Percentiles rank a stretch among this genome's conserved stretches.
These are phyloP conservation scores for Mesodorylaimus sp. DNA, from an alignment of 2,888 invertebrate species.

Conservation along the genomic window DNA sequence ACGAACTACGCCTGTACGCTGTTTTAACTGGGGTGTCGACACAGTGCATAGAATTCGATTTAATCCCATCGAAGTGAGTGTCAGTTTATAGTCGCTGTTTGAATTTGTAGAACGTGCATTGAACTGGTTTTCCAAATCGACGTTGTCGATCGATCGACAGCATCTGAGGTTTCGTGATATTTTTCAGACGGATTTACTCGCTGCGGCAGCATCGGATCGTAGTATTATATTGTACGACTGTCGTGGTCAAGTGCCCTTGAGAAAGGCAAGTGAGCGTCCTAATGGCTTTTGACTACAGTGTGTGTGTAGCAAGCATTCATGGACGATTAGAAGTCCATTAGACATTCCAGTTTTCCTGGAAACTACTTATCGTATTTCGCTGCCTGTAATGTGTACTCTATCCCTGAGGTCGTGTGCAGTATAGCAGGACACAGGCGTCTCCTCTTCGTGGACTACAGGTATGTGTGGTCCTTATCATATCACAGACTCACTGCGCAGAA, in stretches of 20 bases:
- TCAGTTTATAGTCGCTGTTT: neutral
- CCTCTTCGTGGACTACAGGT: too few species aligned
- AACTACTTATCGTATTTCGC: too few species aligned
- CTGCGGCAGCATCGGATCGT: constrained; percentile 57
- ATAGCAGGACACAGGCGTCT: too few species aligned
- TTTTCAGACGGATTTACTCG: constrained; percentile 15
- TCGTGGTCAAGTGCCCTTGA: constrained; percentile 62
- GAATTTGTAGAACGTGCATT: neutral
- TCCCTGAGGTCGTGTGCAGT: too few species aligned
- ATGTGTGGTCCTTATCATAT: too few species aligned
- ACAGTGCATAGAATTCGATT: constrained; percentile 69
- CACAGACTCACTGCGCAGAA: too few species aligned
- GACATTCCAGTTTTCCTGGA: too few species aligned
- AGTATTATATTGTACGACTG: constrained; percentile 86
- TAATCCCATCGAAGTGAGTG: constrained; percentile 52
- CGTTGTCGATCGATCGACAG: neutral
- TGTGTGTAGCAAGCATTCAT: too few species aligned
- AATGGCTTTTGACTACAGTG: too few species aligned
- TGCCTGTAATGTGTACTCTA: too few species aligned
- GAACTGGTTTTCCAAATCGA: neutral
- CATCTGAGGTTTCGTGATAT: neutral
- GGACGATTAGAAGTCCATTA: too few species aligned
- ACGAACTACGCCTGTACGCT: constrained; percentile 64
- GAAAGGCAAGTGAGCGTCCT: constrained; percentile 50
- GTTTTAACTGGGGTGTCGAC: constrained; percentile 72